Base-by-base conservation (phyloP, 1,140 invertebrate species). In the Drosophila lowei region DNA sequence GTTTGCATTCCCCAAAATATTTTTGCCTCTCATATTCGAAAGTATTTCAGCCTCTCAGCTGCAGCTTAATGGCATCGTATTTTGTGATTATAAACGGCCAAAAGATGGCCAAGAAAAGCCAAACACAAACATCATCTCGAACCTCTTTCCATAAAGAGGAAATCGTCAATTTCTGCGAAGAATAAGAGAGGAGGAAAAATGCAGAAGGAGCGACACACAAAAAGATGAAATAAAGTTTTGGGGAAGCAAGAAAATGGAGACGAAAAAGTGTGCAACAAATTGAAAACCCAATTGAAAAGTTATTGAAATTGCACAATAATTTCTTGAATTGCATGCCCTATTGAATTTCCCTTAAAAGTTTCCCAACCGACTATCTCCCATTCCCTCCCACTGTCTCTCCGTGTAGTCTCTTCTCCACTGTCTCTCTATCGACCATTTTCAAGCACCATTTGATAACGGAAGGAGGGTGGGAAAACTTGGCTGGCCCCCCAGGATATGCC, bases 301-400 rank as follows among this genome's bases (percentile, higher is more conserved):
- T 88, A 88, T 88, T 88, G 83, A 88, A 88, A 88, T 88, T 88
- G 78, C 83, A 88, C 83, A 88, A 88, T 83, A 88, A 88, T 88
- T 88, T 88, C 83, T 79, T 79, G 67, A 88, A 88, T 88, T 88
- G 83, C 78, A 88, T 88, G 83, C 83, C 63, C 83, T 88, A 88
- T 88, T 88, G 83, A 88, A 88, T 88, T 88, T 81, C 77, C 78
- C 66, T 76, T 77, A 63, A 66, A 86, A 86, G 71, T 86, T 86
- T 84, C 6, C 34, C 44, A 8, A 0, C 8, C 34, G 2, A 38
- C 34, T 38, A 38, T 38, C 34, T 13, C 11, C 4, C 11, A 4
- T 0, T 11, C 34, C 4, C 11, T 44, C 6, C 16, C 16, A 47
- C 11, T 47, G 44, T 44, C n/a, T n/a, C 15, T 52, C 1, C 28